A percentile compares a stretch with the other conserved stretches of the same genome.
Evolutionary conservation across 2,888 invertebrate genomes (phyloP).

Genomic region (Hypsopygia costalis): DNA sequence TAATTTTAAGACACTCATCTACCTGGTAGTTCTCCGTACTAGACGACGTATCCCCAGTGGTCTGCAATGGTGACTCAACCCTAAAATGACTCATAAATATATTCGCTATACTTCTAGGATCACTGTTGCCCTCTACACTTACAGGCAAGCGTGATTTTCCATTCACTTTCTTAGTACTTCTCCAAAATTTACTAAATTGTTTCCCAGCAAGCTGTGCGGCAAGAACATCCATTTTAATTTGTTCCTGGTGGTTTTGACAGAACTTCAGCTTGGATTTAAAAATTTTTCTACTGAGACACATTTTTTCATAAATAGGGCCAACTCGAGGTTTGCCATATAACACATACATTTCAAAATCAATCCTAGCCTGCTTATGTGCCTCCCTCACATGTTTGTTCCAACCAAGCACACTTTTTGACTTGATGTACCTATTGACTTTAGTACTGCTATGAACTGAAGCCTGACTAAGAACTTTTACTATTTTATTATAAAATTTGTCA

Average conservation of each 20-base stretch:
- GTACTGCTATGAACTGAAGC: too few species aligned
- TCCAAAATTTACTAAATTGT: conserved; percentile 10
- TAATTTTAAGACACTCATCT: background rate
- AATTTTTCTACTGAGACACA: conserved; percentile 12
- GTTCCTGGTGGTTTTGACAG: conserved; percentile 16
- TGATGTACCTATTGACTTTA: background rate
- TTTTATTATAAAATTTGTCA: conserved; percentile 1
- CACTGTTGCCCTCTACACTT: conserved; percentile 12
- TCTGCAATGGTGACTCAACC: background rate
- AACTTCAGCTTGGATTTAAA: conserved; percentile 16
- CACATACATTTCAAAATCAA: conserved; percentile 12
- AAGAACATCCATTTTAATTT: conserved; percentile 14
- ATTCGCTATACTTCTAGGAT: conserved; percentile 14
- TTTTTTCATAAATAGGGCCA: conserved; percentile 12
- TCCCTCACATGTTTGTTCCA: conserved; percentile 19
- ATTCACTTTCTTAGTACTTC: conserved; percentile 11
- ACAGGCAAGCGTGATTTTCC: conserved; percentile 12
- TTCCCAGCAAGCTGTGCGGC: conserved; percentile 6
- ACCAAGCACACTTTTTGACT: conserved; percentile 4
- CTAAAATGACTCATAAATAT: conserved; percentile 16
- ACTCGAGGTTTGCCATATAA: conserved; percentile 10
- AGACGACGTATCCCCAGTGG: too few species aligned
- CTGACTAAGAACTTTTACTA: conserved; percentile 1
- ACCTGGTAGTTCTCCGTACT: too few species aligned
- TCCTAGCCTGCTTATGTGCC: conserved; percentile 14